Evolutionary conservation across 2,113 vertebrate species (phyloP).

Genomic region (Phasianus colchicus): DNA sequence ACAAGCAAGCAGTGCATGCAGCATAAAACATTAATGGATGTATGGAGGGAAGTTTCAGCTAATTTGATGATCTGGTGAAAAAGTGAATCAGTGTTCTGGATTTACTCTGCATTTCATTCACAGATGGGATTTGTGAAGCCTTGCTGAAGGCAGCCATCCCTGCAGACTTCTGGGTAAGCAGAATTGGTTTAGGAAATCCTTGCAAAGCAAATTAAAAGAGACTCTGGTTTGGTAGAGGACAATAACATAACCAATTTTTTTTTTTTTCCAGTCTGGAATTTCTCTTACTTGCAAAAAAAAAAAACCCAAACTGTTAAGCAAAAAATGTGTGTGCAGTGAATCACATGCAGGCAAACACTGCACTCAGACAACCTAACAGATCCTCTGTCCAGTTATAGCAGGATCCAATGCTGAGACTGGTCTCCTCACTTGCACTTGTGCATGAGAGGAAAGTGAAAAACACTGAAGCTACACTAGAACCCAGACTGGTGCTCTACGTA

Average conservation of each 20-base stretch:
- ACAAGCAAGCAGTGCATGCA: neutral
- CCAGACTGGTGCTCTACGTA: neutral
- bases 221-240: neutral
- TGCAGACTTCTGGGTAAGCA: neutral
- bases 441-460: neutral
- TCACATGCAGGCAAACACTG: neutral
- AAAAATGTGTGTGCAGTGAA: neutral
- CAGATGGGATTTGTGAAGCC: neutral
- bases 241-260: neutral
- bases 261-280: neutral
- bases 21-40: neutral
- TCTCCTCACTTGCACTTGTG: neutral
- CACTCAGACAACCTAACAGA: neutral
- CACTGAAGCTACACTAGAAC: accelerated
- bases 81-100: neutral
- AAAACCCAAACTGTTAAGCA: neutral
- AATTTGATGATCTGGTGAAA: neutral
- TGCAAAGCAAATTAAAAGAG: neutral
- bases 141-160: neutral
- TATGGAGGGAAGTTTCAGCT: neutral
- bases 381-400: neutral
- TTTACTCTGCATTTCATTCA: neutral
- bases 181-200: neutral
- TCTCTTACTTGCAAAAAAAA: neutral
- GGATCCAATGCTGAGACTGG: neutral